Conservation (phyloP, 2,797 vertebrate species). For the Sternarchorhynchus goeldii region DNA sequence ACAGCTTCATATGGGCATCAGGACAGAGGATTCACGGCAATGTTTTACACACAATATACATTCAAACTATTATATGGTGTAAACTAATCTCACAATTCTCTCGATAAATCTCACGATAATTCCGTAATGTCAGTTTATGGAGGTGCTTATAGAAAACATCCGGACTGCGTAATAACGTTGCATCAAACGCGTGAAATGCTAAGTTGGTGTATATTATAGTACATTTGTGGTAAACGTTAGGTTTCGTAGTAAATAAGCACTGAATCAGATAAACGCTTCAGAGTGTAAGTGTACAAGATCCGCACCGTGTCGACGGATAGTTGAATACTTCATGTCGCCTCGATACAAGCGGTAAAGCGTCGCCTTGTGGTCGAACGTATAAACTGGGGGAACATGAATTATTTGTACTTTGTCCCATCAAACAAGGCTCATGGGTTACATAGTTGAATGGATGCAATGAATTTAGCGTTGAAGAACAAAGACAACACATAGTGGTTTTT, state of each 20-base stretch:
- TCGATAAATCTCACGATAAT: too few species aligned
- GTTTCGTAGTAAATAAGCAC: not conserved
- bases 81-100: too few species aligned
- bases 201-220: not conserved
- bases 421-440: not conserved
- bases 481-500: not conserved
- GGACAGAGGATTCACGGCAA: not conserved
- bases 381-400: too few species aligned
- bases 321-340: not conserved
- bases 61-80: too few species aligned
- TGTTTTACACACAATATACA: not conserved
- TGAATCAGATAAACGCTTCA: too few species aligned
- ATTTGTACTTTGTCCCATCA: not conserved
- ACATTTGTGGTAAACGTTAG: not conserved
- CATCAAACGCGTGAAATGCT: not conserved
- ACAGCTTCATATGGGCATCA: not conserved
- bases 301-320: too few species aligned
- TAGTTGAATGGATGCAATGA: too few species aligned
- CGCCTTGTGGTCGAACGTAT: slow-evolving; percentile 7
- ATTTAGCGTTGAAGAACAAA: not conserved
- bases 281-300: too few species aligned
- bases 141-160: not conserved
- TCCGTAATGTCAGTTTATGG: too few species aligned
- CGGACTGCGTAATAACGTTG: not conserved
- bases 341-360: not conserved